Base-by-base conservation (phyloP, 2,888 invertebrate genomes). In the Lycaena phlaeas region DNA sequence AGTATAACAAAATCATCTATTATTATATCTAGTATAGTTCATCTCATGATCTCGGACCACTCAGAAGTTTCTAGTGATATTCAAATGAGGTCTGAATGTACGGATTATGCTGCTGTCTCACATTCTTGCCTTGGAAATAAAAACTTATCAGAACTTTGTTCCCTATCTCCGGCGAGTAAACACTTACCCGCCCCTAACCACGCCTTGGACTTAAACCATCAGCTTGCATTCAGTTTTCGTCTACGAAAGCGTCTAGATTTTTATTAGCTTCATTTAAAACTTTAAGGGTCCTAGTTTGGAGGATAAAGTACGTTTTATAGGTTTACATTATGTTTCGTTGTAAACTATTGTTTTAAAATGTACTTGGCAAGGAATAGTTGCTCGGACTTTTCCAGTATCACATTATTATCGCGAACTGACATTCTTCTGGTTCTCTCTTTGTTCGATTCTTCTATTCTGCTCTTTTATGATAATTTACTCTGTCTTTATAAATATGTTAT, bases 61-160 rank as follows among this genome's bases (percentile, higher is more conserved):
- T 3, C 7, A 22, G n/a, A n/a, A 22, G 22, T 22, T 22, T 22
- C 3, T n/a, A n/a, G n/a, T n/a, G n/a, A n/a, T n/a, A n/a, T 22
- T 9, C 22, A 47, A 41, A 48, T 43, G 43, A 39, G 38, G 40
- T 39, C n/a, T n/a, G n/a, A n/a, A n/a, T n/a, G n/a, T n/a, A n/a
- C n/a, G n/a, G n/a, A n/a, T n/a, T n/a, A n/a, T n/a, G n/a, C n/a
- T n/a, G n/a, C n/a, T n/a, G n/a, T n/a, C n/a, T n/a, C n/a, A n/a
- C n/a, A n/a, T n/a, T n/a, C 43, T 44, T 43, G 45, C 43, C 41
- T 37, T 42, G 44, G 71, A 73, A 76, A 81, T 82, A 81, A 84
- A 82, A 81, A 78, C 70, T 79, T 82, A 81, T 81, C 79, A 75
- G 62, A 82, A 81, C 72, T 81, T 79, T 71, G 72, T 71, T 64